Conservation (phyloP, 2,113 vertebrate species). For the Lipotes vexillifer region DNA sequence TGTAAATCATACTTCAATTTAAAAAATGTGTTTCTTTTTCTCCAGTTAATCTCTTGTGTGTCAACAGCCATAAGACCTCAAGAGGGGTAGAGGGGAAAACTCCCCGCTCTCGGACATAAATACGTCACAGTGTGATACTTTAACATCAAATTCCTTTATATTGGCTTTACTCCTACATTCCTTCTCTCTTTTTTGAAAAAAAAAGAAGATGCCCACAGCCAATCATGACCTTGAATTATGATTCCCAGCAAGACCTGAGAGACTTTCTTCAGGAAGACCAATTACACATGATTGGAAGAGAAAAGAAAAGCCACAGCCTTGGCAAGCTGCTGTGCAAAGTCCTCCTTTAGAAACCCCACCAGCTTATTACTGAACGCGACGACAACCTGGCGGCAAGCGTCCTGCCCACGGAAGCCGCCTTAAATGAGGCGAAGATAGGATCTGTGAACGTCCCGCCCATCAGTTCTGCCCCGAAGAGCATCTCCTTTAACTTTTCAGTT, state of each 20-base stretch:
- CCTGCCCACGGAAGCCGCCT: not conserved
- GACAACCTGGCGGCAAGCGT: not conserved
- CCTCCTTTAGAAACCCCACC: not conserved
- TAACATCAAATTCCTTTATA: not conserved
- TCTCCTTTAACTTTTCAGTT: not conserved
- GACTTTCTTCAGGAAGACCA: not conserved
- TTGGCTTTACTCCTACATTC: not conserved
- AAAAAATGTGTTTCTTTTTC: too few relatives aligned
- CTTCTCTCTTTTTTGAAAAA: not conserved
- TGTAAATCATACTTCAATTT: too few relatives aligned
- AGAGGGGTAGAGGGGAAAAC: too few relatives aligned
- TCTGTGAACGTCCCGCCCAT: rapidly evolving
- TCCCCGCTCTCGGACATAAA: too few relatives aligned
- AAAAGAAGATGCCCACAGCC: not conserved
- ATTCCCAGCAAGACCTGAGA: not conserved
- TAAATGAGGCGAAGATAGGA: not conserved
- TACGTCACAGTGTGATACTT: not conserved
- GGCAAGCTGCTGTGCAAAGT: not conserved
- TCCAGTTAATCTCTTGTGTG: too few relatives aligned
- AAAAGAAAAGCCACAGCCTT: not conserved
- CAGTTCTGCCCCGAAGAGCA: too few relatives aligned
- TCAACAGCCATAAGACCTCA: too few relatives aligned
- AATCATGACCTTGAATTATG: not conserved
- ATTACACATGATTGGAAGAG: not conserved
- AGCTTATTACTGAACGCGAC: not conserved